These are phyloP conservation scores for Aricia agestis DNA, from an alignment of 1,140 invertebrate genomes.

Conservation along the genomic window DNA sequence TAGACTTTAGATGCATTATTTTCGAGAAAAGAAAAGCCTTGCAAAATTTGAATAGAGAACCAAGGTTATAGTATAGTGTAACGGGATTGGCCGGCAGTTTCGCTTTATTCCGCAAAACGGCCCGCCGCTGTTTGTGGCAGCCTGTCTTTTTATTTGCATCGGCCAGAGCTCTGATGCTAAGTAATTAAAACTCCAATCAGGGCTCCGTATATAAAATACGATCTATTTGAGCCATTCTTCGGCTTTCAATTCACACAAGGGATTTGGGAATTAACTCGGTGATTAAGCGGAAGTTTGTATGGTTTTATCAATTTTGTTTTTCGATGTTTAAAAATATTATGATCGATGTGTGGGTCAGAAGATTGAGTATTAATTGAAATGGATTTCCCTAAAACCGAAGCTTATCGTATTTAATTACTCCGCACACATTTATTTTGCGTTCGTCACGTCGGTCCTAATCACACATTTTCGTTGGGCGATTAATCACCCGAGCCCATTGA, in stretches of 20 bases:
- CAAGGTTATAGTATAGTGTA: background rate
- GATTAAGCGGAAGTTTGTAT: background rate
- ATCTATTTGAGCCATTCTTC: background rate
- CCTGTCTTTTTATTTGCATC: constrained; percentile 37
- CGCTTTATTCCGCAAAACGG: constrained; percentile 31
- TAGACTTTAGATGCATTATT: too few relatives aligned
- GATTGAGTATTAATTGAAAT: background rate
- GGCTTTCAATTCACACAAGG: background rate
- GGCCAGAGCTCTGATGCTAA: constrained; percentile 36
- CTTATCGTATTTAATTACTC: constrained; percentile 3
- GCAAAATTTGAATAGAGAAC: background rate
- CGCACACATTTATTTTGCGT: background rate
- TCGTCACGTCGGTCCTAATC: constrained; percentile 14
- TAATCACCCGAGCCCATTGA: constrained; percentile 32
- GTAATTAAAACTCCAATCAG: constrained; percentile 43
- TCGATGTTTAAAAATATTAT: background rate
- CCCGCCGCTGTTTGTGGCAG: constrained; percentile 25
- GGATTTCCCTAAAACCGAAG: background rate
- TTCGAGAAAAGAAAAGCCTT: background rate
- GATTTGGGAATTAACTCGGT: background rate
- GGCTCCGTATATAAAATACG: constrained; percentile 23
- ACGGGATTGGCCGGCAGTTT: constrained; percentile 19
- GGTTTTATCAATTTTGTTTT: background rate
- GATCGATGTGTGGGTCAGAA: background rate
- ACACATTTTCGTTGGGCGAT: constrained; percentile 28